These are phyloP conservation scores for Neodiprion lecontei DNA, from an alignment of 1,140 invertebrate genomes.

Conservation along the genomic window DNA sequence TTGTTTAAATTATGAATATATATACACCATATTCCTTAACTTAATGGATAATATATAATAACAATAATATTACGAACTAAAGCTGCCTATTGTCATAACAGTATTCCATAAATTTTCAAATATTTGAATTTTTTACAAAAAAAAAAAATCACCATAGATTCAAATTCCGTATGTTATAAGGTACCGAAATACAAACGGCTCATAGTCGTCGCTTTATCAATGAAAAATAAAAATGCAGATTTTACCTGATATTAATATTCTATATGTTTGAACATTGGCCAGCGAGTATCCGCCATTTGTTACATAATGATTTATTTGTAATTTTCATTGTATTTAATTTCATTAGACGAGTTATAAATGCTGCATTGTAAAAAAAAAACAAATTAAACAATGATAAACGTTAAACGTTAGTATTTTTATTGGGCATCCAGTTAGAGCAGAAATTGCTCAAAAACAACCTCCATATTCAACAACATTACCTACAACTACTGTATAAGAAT, in stretches of 20 bases:
- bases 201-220: neutral
- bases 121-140: neutral
- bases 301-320: constrained; percentile 16
- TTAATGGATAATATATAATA: constrained; percentile 17
- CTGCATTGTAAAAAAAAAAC: constrained; percentile 40
- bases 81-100: constrained; percentile 19
- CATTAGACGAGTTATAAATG: constrained; percentile 31
- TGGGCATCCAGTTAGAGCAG: constrained; percentile 40
- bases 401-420: constrained; percentile 52
- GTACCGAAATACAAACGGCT: neutral
- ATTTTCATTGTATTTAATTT: constrained; percentile 33
- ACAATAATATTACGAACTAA: constrained; percentile 22
- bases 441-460: constrained; percentile 31
- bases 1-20: neutral
- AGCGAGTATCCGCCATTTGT: neutral
- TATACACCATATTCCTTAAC: neutral
- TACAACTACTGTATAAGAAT: constrained; percentile 43
- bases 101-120: neutral
- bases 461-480: constrained; percentile 42
- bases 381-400: constrained; percentile 44
- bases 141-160: neutral
- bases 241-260: neutral
- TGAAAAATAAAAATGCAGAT: neutral
- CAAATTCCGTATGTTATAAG: neutral
- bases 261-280: neutral